These are phyloP conservation scores for Dusona sp. DNA, from an alignment of 2,888 invertebrate species.

Conservation along the genomic window DNA sequence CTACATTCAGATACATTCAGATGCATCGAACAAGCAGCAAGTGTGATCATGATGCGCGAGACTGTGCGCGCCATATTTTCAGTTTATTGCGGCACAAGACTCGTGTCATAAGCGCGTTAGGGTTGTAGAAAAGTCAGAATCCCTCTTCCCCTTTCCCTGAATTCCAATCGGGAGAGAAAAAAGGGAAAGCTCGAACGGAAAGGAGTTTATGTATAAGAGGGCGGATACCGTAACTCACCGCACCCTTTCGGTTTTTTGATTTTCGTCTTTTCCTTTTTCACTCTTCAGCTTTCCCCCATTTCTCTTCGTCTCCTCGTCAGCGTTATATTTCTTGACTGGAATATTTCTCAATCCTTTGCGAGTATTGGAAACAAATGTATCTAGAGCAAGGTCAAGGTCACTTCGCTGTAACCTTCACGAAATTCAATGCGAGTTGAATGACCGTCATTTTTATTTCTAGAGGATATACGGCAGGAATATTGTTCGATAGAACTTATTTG, in stretches of 20 bases:
- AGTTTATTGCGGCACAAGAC: background rate
- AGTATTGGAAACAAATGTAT: background rate
- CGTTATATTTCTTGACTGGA: background rate
- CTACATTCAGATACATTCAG: background rate
- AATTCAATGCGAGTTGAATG: background rate
- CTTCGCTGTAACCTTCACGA: background rate
- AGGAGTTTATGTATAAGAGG: conserved; percentile 53
- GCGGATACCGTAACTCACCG: conserved; percentile 55
- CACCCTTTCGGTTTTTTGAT: conserved; percentile 56
- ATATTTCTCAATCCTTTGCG: too few species aligned
- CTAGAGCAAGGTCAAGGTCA: conserved; percentile 32
- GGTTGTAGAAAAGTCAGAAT: conserved; percentile 52
- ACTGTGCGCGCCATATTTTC: conserved; percentile 29
- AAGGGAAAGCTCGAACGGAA: conserved; percentile 48
- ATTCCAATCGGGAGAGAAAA: conserved; percentile 1
- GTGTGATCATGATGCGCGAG: conserved; percentile 45
- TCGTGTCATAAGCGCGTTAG: conserved; percentile 35
- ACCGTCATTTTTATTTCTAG: background rate
- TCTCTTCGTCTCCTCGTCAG: background rate
- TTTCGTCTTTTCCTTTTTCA: conserved; percentile 33
- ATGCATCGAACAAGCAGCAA: conserved; percentile 1
- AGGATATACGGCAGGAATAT: too few species aligned
- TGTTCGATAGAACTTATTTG: too few species aligned
- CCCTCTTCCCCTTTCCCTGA: background rate
- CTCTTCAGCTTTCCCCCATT: background rate